phyloP scores from a whole-genome alignment of 2,888 invertebrate genomes.

The Cinara cedri region DNA sequence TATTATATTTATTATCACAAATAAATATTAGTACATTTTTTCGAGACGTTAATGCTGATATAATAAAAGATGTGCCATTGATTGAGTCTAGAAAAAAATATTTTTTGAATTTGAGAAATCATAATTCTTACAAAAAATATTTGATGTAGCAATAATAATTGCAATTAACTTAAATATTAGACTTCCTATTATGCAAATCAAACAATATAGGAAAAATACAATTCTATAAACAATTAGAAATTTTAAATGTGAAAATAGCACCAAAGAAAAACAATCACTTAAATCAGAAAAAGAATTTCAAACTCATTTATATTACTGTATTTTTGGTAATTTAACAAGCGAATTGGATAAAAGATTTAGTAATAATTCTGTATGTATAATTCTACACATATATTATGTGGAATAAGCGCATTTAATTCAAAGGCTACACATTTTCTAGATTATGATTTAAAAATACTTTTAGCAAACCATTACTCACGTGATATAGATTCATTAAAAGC shows the following conservation, averaged over 20 bases:
- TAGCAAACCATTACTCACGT: not conserved
- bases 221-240: conserved; percentile 8
- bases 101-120: conserved; percentile 21
- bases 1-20: conserved; percentile 15
- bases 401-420: not conserved
- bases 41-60: not conserved
- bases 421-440: not conserved
- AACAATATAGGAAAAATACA: conserved; percentile 3
- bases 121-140: not conserved
- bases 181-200: not conserved
- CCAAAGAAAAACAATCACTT: conserved; percentile 8
- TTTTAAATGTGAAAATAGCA: conserved; percentile 9
- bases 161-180: conserved; percentile 16
- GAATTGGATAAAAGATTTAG: not conserved
- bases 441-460: not conserved
- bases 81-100: too few relatives aligned
- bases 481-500: conserved; percentile 1
- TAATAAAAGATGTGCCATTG: not conserved
- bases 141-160: conserved; percentile 4
- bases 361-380: not conserved
- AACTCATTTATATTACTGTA: not conserved
- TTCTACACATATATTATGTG: conserved; percentile 12
- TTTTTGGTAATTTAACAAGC: not conserved
- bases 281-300: not conserved
- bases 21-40: conserved; percentile 16